Base-by-base conservation (phyloP, 37 sponge, comb jelly and placozoan genomes). In the Eunapius fragilis region DNA sequence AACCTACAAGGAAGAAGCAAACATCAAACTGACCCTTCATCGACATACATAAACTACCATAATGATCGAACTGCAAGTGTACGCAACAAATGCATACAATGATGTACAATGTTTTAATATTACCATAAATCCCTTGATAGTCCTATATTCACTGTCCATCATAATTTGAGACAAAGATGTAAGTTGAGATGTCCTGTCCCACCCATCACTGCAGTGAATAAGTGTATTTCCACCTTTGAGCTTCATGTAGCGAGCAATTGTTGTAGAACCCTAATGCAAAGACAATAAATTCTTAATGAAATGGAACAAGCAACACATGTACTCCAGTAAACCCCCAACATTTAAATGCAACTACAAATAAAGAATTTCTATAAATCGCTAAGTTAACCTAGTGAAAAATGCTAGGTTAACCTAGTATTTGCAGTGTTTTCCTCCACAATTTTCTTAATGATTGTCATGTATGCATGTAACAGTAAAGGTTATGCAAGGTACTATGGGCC, bases 151-250 rank as follows among this genome's bases (percentile, higher is more conserved):
- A 27, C 94, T 85, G 80, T 99, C 99, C 74, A 99, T 86, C 81
- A 99, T 82, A 30, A 99, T 78, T 82, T 97, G 97, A 3, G 96
- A 49, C 27, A 99, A 88, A 38, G 96, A 91, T 36, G 94, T 93
- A 41, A 99, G 90, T 80, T 99, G 99, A 27, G 97, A 88, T 37
- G 99, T 99, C 24, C 99, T 68, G 80, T 99, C 99, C 99, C 99
- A 99, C 14, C 99, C 99, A 80, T 99, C 99, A 70, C 97, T 97
- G 80, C 99, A 99, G 84, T 99, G 99, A 26, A 99, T 86, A 41
- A 99, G 89, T 0, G 88, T 91, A 71, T 87, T 86, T 41, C 93
- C 89, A 19, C 48, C 78, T 28, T 91, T 87, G 25, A 80, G 85
- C 70, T 83, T 87, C 89, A 99, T 80, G 78, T 84, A 91, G 12